phyloP scores from a whole-genome alignment of 2,113 vertebrate species.

The Ciconia maguari region DNA sequence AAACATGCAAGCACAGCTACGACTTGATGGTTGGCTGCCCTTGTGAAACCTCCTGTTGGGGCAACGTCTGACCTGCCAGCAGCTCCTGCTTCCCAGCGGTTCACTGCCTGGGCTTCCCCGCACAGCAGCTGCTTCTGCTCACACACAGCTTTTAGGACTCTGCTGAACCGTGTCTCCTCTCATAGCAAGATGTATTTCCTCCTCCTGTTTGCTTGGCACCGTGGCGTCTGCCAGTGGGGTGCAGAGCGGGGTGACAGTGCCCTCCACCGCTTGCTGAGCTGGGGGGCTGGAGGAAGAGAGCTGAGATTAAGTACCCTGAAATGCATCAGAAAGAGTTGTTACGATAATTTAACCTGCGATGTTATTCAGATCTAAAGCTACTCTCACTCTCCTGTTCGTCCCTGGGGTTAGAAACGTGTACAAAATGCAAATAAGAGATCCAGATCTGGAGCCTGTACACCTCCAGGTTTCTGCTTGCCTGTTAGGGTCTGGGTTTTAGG shows the following conservation, averaged over 20 bases:
- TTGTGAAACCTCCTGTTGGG: neutral
- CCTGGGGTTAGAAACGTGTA: neutral
- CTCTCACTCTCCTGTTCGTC: neutral
- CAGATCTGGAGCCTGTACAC: neutral
- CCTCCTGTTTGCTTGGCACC: neutral
- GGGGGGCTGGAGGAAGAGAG: neutral
- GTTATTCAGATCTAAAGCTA: neutral
- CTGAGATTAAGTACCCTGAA: neutral
- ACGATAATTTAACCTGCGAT: neutral
- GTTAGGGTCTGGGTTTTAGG: neutral
- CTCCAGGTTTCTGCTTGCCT: neutral
- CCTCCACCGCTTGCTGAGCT: neutral
- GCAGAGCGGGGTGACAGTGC: neutral
- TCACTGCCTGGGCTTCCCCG: neutral
- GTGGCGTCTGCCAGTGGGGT: rapidly evolving
- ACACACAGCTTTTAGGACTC: neutral
- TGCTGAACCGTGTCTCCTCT: neutral
- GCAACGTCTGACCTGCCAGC: neutral
- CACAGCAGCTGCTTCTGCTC: neutral
- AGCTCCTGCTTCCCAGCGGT: neutral
- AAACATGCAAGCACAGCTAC: neutral
- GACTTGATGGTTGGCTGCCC: neutral
- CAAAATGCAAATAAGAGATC: neutral
- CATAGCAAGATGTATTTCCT: neutral
- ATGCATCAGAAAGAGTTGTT: neutral